Evolutionary conservation across 1,140 invertebrate genomes (phyloP).

Genomic region (Drosophila arawakana): DNA sequence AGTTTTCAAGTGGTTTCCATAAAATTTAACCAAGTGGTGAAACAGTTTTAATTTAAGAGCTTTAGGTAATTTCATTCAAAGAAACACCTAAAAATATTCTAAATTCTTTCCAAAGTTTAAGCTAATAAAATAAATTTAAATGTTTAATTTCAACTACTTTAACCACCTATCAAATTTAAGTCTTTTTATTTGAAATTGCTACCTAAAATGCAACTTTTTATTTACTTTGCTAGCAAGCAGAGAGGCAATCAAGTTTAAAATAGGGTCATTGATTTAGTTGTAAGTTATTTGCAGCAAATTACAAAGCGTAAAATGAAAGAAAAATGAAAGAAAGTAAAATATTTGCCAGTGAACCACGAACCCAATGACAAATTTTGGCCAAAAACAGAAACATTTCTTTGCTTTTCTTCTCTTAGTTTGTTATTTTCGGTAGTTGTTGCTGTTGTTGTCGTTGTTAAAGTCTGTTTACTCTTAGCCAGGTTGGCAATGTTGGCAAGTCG

Average conservation of each 20-base stretch:
- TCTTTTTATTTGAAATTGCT: neutral
- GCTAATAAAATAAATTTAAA: too few species aligned
- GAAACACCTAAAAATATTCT: too few species aligned
- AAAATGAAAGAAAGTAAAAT: constrained; percentile 22
- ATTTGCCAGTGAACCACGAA: constrained; percentile 31
- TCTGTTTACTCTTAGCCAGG: constrained; percentile 16
- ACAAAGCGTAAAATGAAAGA: neutral
- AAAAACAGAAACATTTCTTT: constrained; percentile 9
- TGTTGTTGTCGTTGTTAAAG: constrained; percentile 17
- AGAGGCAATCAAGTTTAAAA: constrained; percentile 39
- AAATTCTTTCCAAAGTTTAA: too few species aligned
- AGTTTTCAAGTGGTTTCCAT: too few species aligned
- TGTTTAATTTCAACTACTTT: too few species aligned
- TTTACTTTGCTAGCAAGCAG: neutral
- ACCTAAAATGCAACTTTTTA: neutral
- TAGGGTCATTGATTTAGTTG: constrained; percentile 9
- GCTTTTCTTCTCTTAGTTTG: constrained; percentile 2
- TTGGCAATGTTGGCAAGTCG: neutral
- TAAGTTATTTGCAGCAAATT: constrained; percentile 25
- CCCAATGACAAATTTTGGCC: constrained; percentile 31
- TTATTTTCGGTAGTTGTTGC: constrained; percentile 7
- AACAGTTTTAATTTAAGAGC: too few species aligned
- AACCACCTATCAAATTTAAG: too few species aligned
- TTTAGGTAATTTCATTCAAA: too few species aligned
- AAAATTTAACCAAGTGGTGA: too few species aligned